Evolutionary conservation across 1,140 invertebrate genomes (phyloP), one percentile per base, ranked within the genome.

Genomic region (Leptopilina boulardi): DNA sequence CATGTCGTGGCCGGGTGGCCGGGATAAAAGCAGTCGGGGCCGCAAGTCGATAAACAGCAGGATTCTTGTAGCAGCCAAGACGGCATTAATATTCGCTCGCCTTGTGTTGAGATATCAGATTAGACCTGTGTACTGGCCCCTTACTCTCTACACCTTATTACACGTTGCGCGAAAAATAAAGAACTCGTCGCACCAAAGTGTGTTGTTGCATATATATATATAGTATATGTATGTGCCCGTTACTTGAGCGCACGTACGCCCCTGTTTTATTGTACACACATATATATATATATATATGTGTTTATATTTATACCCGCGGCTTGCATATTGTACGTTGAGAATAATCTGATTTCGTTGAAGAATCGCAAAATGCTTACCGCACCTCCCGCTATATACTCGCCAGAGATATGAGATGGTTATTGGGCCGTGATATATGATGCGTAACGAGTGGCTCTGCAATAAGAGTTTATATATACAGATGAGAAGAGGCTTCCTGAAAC

Each of bases 51-150:
- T 76, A 82, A 73, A 70, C 70, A 77, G 71, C 74, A 74, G 74
- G 72, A 77, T 70, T 66, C 59, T 21, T 71, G 76, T 76, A 78
- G 74, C 76, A 51, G 73, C 71, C 74, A 70, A 77, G 77, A 51
- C 44, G 71, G 75, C 81, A 80, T 83, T 83, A 80, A 83, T 80
- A 82, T 79, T 71, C 75, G 72, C 73, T 79, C 77, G 71, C 42
- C 66, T 78, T 77, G 73, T 73, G 70, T 74, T 34, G 41, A 77
- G 66, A 80, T 80, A 82, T 82, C 81, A 77, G 78, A 82, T 80
- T 66, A 79, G 72, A 74, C 75, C 21, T 59, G 42, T 38, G 34
- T 38, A 70, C 44, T 77, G 73, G 51, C 74, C 71, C 56, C 44
- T 73, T 76, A 77, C 71, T 75, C 70, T 73, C 75, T 51, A 66